phyloP scores from a whole-genome alignment of 2,888 invertebrate genomes.

The Athripsodes cinereus region DNA sequence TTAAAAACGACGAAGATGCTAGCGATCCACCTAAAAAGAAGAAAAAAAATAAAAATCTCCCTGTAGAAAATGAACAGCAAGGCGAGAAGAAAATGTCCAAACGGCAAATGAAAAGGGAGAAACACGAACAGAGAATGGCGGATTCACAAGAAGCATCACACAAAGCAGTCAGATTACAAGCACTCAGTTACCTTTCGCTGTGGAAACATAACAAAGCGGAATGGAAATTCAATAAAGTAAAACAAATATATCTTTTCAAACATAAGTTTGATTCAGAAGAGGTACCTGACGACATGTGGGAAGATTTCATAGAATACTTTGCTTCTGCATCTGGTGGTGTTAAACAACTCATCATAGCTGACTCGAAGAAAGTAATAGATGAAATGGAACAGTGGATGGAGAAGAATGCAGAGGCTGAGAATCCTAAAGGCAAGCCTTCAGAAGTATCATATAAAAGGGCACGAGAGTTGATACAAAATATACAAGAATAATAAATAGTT shows the following conservation, averaged over 20 bases:
- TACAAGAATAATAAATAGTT: constrained; percentile 41
- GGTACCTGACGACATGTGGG: constrained; percentile 58
- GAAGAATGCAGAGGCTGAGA: constrained; percentile 33
- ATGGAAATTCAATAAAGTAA: constrained; percentile 78
- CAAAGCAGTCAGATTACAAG: constrained; percentile 53
- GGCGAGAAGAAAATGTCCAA: constrained; percentile 50
- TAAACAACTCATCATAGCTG: constrained; percentile 53
- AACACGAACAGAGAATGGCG: constrained; percentile 50
- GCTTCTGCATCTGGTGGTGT: constrained; percentile 63
- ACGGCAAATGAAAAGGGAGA: constrained; percentile 60
- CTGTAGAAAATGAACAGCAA: constrained; percentile 28
- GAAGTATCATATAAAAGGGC: constrained; percentile 54
- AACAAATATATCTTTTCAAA: constrained; percentile 70
- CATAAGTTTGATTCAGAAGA: constrained; percentile 57
- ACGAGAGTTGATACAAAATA: constrained; percentile 58
- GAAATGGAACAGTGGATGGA: constrained; percentile 52
- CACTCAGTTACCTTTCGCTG: constrained; percentile 60
- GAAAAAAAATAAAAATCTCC: constrained; percentile 36
- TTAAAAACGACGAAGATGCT: not conserved
- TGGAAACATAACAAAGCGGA: constrained; percentile 65
- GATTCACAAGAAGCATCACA: constrained; percentile 49
- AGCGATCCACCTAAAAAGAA: constrained; percentile 31
- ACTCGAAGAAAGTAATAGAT: constrained; percentile 59
- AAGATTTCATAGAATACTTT: constrained; percentile 63
- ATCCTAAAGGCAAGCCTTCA: constrained; percentile 37